A percentile compares a stretch with the other conserved stretches of the same genome.
phyloP scores from a whole-genome alignment of 1,140 invertebrate species.

The Pristionchus pacificus region DNA sequence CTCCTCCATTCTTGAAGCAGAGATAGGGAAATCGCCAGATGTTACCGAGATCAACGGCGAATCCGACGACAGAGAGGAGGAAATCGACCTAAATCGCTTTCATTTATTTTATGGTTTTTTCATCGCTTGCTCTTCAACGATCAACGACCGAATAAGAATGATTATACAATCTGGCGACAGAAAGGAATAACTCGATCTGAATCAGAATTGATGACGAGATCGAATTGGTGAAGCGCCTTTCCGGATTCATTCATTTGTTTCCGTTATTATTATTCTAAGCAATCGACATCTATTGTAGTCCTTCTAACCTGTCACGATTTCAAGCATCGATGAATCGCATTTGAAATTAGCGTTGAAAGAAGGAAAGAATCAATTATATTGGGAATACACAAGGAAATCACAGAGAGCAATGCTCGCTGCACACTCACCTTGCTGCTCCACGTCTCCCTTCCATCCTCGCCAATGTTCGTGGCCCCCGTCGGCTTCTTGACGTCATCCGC shows the following conservation, averaged over 20 bases:
- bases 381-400: not conserved
- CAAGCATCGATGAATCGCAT: too few relatives aligned
- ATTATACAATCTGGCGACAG: constrained; percentile 69
- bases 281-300: too few relatives aligned
- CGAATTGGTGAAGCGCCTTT: not conserved
- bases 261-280: constrained; percentile 5
- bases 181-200: constrained; percentile 67
- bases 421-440: constrained; percentile 14
- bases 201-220: not conserved
- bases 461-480: too few relatives aligned
- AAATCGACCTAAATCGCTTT: constrained; percentile 71
- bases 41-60: constrained; percentile 83
- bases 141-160: too few relatives aligned
- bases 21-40: constrained; percentile 74
- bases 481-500: too few relatives aligned
- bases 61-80: constrained; percentile 83
- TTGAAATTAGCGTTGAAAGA: not conserved
- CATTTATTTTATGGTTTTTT: not conserved
- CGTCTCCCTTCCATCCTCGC: constrained; percentile 16
- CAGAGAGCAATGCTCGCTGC: not conserved
- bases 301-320: too few relatives aligned
- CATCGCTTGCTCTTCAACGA: too few relatives aligned
- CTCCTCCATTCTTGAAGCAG: constrained; percentile 65
- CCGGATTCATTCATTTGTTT: not conserved
- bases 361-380: not conserved